phyloP scores from a whole-genome alignment of 2,888 invertebrate species.

The Rhagophthalmus giganteus region DNA sequence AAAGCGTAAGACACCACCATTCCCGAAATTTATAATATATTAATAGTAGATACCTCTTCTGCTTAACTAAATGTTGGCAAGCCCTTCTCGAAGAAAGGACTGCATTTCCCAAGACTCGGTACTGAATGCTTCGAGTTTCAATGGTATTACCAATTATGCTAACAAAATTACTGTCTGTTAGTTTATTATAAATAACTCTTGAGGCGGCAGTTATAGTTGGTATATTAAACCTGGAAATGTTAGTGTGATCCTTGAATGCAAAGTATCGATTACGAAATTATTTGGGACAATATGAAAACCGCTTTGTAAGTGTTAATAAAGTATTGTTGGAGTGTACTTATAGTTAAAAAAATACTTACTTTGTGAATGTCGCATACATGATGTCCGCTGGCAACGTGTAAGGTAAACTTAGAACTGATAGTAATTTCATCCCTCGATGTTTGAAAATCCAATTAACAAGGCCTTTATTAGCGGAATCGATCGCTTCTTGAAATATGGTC shows the following conservation, averaged over 20 bases:
- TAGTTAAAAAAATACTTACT: slow-evolving; percentile 63
- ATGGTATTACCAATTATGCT: slow-evolving; percentile 53
- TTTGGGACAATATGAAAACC: not conserved
- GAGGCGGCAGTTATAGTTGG: slow-evolving; percentile 2
- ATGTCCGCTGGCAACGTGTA: slow-evolving; percentile 88
- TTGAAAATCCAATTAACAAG: slow-evolving; percentile 89
- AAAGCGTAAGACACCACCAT: not conserved
- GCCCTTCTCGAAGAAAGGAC: slow-evolving; percentile 28
- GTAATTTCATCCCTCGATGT: slow-evolving; percentile 76
- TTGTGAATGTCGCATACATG: slow-evolving; percentile 80
- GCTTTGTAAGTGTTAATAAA: not conserved
- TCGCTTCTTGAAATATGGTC: slow-evolving; percentile 89
- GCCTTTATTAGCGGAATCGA: slow-evolving; percentile 89
- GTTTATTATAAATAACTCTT: slow-evolving; percentile 17
- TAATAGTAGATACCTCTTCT: slow-evolving; percentile 30
- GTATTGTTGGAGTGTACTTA: too few species aligned
- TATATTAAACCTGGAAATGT: not conserved
- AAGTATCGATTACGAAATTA: not conserved
- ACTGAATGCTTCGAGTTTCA: slow-evolving; percentile 52
- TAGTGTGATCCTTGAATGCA: not conserved
- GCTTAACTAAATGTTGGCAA: slow-evolving; percentile 26
- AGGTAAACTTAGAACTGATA: slow-evolving; percentile 81
- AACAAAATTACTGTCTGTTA: slow-evolving; percentile 45
- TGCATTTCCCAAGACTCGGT: slow-evolving; percentile 52
- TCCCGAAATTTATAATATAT: not conserved